Conservation (phyloP, 2,888 invertebrate genomes). For the Saturnia pavonia region DNA sequence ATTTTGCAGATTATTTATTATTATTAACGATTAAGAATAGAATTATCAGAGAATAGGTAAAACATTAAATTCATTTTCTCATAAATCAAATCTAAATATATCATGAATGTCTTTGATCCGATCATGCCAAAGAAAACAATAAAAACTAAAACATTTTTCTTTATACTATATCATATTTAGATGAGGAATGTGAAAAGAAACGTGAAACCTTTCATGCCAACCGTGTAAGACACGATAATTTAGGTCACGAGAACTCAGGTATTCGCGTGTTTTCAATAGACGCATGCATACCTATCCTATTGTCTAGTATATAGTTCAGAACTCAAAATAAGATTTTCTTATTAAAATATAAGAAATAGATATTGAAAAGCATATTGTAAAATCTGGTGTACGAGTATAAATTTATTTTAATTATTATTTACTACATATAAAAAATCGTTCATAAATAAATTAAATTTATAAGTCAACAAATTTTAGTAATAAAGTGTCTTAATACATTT, state of each 20-base stretch:
- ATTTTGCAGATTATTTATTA: not conserved
- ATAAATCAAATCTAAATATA: not conserved
- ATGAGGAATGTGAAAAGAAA: conserved; percentile 31
- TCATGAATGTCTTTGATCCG: not conserved
- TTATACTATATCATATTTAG: conserved; percentile 3
- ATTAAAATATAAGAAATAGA: not conserved
- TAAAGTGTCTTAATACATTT: too few species aligned
- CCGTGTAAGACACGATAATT: conserved; percentile 32
- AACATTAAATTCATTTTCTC: not conserved
- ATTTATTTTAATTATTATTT: not conserved
- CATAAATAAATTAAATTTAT: not conserved
- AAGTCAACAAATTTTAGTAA: not conserved
- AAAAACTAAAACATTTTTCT: not conserved
- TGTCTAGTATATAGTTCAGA: conserved; percentile 33
- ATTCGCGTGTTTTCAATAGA: conserved; percentile 56
- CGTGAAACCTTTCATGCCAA: conserved; percentile 31
- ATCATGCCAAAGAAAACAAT: not conserved
- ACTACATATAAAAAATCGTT: not conserved
- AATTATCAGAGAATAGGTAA: too few species aligned
- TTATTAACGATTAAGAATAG: too few species aligned
- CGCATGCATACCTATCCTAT: conserved; percentile 43
- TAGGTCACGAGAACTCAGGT: conserved; percentile 53
- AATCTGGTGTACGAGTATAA: not conserved
- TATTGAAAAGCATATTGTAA: not conserved
- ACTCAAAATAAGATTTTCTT: not conserved